Conservation (phyloP, 2,888 invertebrate genomes). For the Idaea biselata region DNA sequence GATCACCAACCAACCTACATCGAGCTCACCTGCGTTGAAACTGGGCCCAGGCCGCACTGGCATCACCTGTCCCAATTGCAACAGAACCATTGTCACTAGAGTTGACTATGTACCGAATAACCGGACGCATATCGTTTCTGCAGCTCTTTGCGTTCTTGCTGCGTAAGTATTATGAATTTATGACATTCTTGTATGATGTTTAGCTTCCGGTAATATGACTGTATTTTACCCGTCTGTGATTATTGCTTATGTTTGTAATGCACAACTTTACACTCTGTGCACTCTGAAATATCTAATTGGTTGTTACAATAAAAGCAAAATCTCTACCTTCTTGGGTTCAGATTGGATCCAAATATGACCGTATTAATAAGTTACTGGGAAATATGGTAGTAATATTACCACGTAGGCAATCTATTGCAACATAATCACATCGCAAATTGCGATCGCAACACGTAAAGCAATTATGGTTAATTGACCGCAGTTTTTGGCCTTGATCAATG, state of each 20-base stretch:
- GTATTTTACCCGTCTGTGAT: not conserved
- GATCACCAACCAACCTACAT: slow-evolving; percentile 45
- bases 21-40: slow-evolving; percentile 38
- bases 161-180: slow-evolving; percentile 60
- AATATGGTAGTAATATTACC: too few relatives aligned
- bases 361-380: too few relatives aligned
- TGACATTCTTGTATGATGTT: not conserved
- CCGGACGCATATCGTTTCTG: slow-evolving; percentile 69
- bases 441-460: not conserved
- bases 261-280: not conserved
- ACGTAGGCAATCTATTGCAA: too few relatives aligned
- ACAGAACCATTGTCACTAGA: slow-evolving; percentile 63
- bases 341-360: too few relatives aligned
- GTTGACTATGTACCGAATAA: slow-evolving; percentile 72
- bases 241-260: not conserved
- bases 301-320: too few relatives aligned
- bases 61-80: slow-evolving; percentile 61
- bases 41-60: slow-evolving; percentile 71
- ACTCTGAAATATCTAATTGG: too few relatives aligned
- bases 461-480: not conserved
- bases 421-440: not conserved
- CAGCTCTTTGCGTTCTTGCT: slow-evolving; percentile 68
- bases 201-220: not conserved
- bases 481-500: not conserved
- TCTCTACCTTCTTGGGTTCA: too few relatives aligned